Evolutionary conservation across 2,888 invertebrate species (phyloP), one percentile per base, ranked within the genome.

Genomic region (Strigamia crassipes): DNA sequence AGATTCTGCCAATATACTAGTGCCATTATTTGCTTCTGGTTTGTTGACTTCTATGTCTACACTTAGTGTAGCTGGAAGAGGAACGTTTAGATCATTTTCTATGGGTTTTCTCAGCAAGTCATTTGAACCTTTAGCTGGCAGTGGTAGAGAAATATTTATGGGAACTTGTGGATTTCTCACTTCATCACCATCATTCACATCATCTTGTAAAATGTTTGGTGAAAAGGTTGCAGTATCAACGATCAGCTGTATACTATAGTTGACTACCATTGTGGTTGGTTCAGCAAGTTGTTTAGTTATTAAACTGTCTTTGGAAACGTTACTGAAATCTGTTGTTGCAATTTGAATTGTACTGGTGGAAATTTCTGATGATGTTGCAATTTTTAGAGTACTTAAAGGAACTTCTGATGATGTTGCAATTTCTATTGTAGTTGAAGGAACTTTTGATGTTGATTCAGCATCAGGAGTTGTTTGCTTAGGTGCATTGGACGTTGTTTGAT

Each of bases 261-360:
- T 73, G 31, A 73, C 73, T 12, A 73, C 73, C 73, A 73, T 73
- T 73, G 73, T 73, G 13, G 73, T 73, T 23, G 73, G 73, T n/a
- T 73, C 73, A 15, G 31, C 13, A 73, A 73, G 23, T 15, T 27
- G 73, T 12, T n/a, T 73, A 5, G 73, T 73, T 31, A 73, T 27
- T 31, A 73, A 31, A 23, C 10, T 10, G 73, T 73, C 73, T n/a
- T 73, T 12, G 27, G 73, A 73, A 15, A 73, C 73, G 10, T 10
- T 31, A 27, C 73, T 73, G 27, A 27, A 27, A 9, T 73, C 73
- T 23, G 12, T 73, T 13, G 73, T 8, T 18, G 56, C n/a, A 56
- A 56, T 56, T 56, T 56, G 18, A 18, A 18, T 18, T n/a, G 56
- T 56, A 18, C 18, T 18, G 1, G 56, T n/a, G 31, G 73, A 9